Evolutionary conservation across 2,888 invertebrate genomes (phyloP).

Genomic region (Xestobium rufovillosum): DNA sequence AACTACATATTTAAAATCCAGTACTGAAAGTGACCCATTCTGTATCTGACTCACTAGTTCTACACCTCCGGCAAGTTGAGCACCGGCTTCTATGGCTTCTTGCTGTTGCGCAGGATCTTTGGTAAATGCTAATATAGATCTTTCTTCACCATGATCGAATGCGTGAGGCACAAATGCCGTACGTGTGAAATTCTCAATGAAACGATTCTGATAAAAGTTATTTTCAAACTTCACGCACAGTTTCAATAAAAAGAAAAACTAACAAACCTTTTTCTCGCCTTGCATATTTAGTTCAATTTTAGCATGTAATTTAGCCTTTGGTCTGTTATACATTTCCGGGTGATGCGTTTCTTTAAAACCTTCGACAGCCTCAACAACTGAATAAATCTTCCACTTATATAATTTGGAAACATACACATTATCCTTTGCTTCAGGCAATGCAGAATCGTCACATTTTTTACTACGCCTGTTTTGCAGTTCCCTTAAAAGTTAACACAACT

Average conservation of each 20-base stretch:
- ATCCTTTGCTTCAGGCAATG: constrained; percentile 50
- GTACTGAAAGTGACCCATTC: constrained; percentile 57
- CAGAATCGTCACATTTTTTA: constrained; percentile 55
- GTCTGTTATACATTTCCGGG: constrained; percentile 72
- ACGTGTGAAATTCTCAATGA: constrained; percentile 60
- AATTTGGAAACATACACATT: constrained; percentile 55
- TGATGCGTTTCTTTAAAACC: constrained; percentile 76
- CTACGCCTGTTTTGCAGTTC: constrained; percentile 41
- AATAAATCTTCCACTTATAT: constrained; percentile 54
- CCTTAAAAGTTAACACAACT: constrained; percentile 31
- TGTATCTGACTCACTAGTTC: constrained; percentile 73
- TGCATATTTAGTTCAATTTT: constrained; percentile 75
- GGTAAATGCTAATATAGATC: constrained; percentile 67
- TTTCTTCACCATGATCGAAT: constrained; percentile 61
- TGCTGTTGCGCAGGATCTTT: constrained; percentile 56
- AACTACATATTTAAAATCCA: constrained; percentile 66
- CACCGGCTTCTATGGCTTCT: constrained; percentile 62
- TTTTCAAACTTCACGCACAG: constrained; percentile 3
- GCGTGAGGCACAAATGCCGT: constrained; percentile 59
- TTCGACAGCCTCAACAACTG: constrained; percentile 67
- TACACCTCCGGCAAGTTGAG: constrained; percentile 61
- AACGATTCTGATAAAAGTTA: constrained; percentile 50
- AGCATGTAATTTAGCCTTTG: constrained; percentile 61
- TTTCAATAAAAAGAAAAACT: neutral
- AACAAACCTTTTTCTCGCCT: constrained; percentile 55